Conservation (phyloP, 2,888 invertebrate genomes). For the Lamellibrachia columna region DNA sequence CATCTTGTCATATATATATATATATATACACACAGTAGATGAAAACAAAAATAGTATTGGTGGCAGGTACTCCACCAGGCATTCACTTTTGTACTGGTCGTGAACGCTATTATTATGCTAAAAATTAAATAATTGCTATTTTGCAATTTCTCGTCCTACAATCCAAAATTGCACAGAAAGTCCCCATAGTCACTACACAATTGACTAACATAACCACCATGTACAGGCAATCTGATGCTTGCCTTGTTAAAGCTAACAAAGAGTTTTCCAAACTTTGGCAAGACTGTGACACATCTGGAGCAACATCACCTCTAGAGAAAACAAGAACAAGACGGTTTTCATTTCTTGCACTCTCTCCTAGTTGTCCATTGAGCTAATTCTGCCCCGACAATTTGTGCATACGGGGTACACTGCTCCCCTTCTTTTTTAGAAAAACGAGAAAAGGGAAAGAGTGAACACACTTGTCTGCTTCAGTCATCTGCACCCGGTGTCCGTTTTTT, state of each 20-base stretch:
- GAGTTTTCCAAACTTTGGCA: conserved; percentile 3
- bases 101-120: background rate
- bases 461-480: no score
- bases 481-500: no score
- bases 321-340: background rate
- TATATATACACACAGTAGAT: conserved; percentile 13
- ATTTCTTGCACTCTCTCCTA: background rate
- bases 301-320: background rate
- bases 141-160: background rate
- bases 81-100: conserved; percentile 17
- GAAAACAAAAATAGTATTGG: background rate
- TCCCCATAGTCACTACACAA: background rate
- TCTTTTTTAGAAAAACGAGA: background rate
- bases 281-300: background rate
- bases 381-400: background rate
- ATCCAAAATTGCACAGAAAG: background rate
- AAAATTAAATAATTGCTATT: background rate
- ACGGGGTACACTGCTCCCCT: background rate
- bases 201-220: background rate
- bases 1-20: background rate
- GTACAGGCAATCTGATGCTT: background rate
- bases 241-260: conserved; percentile 17
- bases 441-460: no score
- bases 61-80: no score
- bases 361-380: background rate